Evolutionary conservation across 2,797 vertebrate genomes (phyloP).

Genomic region (Myotis planiceps): DNA sequence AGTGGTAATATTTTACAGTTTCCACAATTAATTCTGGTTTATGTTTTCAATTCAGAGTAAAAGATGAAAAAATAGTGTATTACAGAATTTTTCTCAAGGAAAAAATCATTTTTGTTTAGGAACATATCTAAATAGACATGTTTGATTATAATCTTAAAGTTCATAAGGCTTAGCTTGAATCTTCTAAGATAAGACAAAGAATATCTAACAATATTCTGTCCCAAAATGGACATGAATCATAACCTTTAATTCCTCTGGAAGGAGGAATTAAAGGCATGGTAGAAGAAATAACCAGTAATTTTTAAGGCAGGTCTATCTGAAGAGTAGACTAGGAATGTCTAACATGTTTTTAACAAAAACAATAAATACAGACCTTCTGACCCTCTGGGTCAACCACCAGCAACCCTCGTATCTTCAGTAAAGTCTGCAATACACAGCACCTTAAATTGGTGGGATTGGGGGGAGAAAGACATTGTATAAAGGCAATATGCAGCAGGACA

Average conservation of each 20-base stretch:
- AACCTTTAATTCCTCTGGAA: background rate
- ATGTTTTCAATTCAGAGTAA: background rate
- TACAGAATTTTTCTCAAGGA: constrained; percentile 5
- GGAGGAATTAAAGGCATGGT: background rate
- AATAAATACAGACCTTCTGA: background rate
- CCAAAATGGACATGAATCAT: background rate
- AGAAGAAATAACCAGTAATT: background rate
- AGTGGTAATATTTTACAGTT: background rate
- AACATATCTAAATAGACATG: background rate
- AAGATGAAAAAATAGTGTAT: background rate
- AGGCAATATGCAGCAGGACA: background rate
- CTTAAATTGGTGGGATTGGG: background rate
- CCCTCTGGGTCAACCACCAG: background rate
- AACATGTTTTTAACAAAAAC: background rate
- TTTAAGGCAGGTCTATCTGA: background rate
- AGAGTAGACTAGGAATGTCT: background rate
- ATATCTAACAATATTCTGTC: background rate
- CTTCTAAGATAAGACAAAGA: constrained; percentile 5
- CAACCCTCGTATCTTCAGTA: background rate
- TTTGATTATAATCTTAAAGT: constrained; percentile 2
- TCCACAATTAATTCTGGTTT: constrained; percentile 28
- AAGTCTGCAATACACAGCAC: background rate
- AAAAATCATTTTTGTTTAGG: constrained; percentile 31
- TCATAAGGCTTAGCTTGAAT: background rate
- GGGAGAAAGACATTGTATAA: background rate